Evolutionary conservation across 2,113 vertebrate genomes (phyloP).

Genomic region (Menura novaehollandiae): DNA sequence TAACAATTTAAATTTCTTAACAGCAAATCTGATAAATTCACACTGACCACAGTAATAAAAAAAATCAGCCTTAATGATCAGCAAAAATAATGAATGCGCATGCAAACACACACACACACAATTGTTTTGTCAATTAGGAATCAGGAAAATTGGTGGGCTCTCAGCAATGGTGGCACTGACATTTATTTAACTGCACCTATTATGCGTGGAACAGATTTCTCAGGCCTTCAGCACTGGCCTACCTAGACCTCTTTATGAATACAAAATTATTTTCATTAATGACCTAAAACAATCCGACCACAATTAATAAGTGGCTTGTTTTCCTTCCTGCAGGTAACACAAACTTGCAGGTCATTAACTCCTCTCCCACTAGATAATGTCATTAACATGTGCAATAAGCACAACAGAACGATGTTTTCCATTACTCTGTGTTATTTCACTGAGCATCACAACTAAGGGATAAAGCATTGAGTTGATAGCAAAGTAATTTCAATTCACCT

Average conservation of each 20-base stretch:
- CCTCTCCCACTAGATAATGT: background rate
- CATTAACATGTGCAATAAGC: background rate
- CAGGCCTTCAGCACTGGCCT: background rate
- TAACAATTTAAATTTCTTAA: background rate
- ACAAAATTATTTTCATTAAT: background rate
- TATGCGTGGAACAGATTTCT: background rate
- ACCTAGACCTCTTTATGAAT: background rate
- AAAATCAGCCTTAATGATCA: background rate
- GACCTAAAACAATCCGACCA: background rate
- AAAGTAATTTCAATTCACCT: background rate
- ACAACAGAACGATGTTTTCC: background rate
- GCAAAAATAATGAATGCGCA: fast-evolving
- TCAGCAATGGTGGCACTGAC: background rate
- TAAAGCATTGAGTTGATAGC: background rate
- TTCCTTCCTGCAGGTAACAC: background rate
- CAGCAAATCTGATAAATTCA: background rate
- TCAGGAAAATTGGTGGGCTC: background rate
- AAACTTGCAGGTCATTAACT: background rate
- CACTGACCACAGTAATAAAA: background rate
- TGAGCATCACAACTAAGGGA: background rate
- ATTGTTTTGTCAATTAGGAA: background rate
- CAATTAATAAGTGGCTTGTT: background rate
- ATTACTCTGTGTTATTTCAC: background rate
- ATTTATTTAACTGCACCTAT: background rate
- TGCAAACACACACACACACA: fast-evolving